Evolutionary conservation across 1,140 invertebrate genomes (phyloP), one percentile per base, ranked within the genome.

Genomic region (Sminthurinus signatus): DNA sequence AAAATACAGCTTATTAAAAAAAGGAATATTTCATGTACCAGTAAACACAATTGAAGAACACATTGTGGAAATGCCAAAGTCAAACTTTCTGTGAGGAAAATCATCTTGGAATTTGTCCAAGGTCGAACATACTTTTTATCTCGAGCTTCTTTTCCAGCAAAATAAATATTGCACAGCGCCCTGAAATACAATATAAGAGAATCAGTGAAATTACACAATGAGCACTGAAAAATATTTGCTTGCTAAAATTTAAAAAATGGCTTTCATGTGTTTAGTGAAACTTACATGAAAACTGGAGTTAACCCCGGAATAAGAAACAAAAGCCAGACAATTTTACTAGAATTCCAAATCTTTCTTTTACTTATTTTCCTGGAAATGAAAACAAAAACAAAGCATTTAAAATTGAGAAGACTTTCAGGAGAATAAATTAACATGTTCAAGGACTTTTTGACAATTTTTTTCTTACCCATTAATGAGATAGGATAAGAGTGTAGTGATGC

Each of bases 71-170:
- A 62, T 0, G 43, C 44, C 12, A 71, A 48, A 5, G 60, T n/a
- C 25, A 71, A 59, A 46, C 60, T 60, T 46, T 71, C 66, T 12
- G 60, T 42, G 31, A 68, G 60, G 51, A 63, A 68, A 42, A 68
- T 44, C 3, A 60, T 21, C 4, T 44, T 19, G 0, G 70, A 61
- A 23, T 62, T 64, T 12, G 29, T 56, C 64, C 66, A 68, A 2
- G 70, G 70, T 15, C 70, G 60, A 0, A 17, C 14, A 25, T 66
- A 68, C 15, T 17, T 57, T 17, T 43, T 48, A n/a, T 58, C 46
- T 25, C 32, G 27, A 0, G 27, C 1, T 52, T 68, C 70, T 32
- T 67, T 68, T 8, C 63, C n/a, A 0, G 60, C 31, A 55, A 68
- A 71, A 5, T 66, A 31, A 14, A 62, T 28, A 32, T 71, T 67